A percentile compares a stretch with the other conserved stretches of the same genome.
Evolutionary conservation across 2,888 invertebrate species (phyloP).

Genomic region (Oscheius sp.): DNA sequence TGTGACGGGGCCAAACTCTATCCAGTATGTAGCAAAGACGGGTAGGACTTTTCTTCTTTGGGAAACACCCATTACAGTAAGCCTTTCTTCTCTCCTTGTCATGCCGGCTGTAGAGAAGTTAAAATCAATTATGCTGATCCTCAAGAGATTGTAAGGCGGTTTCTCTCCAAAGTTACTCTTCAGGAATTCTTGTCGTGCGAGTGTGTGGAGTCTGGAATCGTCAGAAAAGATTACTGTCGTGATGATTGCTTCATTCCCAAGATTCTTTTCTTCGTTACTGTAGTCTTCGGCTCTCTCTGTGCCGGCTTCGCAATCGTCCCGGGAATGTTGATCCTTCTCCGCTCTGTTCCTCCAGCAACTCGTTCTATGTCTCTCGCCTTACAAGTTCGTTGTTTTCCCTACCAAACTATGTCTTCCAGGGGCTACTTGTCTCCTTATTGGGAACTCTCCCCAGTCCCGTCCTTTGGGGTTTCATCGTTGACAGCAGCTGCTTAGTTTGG

Average conservation of each 20-base stretch:
- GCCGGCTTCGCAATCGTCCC: constrained; percentile 64
- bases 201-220: constrained; percentile 56
- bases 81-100: constrained; percentile 71
- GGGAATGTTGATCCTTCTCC: constrained; percentile 55
- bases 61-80: constrained; percentile 23
- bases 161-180: no score
- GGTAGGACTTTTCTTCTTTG: constrained; percentile 40
- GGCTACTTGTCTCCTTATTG: constrained; percentile 64
- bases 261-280: constrained; percentile 62
- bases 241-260: constrained; percentile 60
- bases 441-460: constrained; percentile 71
- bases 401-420: constrained; percentile 27
- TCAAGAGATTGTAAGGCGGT: constrained; percentile 38
- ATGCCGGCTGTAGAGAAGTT: constrained; percentile 68
- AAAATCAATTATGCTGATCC: constrained; percentile 36
- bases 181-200: constrained; percentile 66
- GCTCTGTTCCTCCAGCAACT: constrained; percentile 65
- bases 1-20: constrained; percentile 69
- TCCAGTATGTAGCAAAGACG: constrained; percentile 70
- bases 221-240: constrained; percentile 62
- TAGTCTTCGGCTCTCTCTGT: constrained; percentile 62
- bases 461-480: constrained; percentile 71
- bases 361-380: constrained; percentile 64
- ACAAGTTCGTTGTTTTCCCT: constrained; percentile 38
- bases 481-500: constrained; percentile 72